These are phyloP conservation scores for Parauchenoglanis ngamensis DNA, from an alignment of 2,797 vertebrate genomes.

Conservation along the genomic window DNA sequence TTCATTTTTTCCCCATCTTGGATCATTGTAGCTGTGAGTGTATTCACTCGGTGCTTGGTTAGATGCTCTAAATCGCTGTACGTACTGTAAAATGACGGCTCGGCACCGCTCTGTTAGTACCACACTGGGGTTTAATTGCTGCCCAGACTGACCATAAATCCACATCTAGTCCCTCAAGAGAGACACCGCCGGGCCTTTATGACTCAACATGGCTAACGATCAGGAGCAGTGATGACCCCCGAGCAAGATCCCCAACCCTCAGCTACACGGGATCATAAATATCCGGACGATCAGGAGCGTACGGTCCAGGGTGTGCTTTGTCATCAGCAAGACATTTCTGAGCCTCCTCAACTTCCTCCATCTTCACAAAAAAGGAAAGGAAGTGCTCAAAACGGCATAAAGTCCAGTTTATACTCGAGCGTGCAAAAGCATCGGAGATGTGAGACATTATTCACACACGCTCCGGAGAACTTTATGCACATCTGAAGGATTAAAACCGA, in stretches of 20 bases:
- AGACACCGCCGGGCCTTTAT: background rate
- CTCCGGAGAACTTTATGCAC: background rate
- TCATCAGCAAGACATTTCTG: background rate
- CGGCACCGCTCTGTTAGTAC: slow-evolving; percentile 12
- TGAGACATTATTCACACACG: background rate
- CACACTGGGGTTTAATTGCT: background rate
- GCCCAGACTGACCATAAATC: slow-evolving; percentile 13
- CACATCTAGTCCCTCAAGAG: background rate
- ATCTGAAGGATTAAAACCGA: background rate
- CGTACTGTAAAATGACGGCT: background rate
- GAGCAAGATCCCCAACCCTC: background rate
- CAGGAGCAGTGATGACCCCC: background rate
- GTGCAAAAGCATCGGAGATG: background rate
- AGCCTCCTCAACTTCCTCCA: background rate
- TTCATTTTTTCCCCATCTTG: background rate
- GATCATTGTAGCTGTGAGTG: background rate
- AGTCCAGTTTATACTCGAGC: background rate
- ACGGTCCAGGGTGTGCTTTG: background rate
- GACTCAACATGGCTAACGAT: slow-evolving; percentile 1
- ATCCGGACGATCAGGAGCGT: background rate
- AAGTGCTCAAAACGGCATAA: background rate
- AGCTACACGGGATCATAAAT: background rate
- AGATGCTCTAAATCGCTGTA: background rate
- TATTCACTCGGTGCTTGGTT: background rate
- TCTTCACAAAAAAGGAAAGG: background rate